A percentile compares a stretch with the other conserved stretches of the same genome.
Conservation (phyloP, 2,888 invertebrate genomes). For the Sericinus montela region DNA sequence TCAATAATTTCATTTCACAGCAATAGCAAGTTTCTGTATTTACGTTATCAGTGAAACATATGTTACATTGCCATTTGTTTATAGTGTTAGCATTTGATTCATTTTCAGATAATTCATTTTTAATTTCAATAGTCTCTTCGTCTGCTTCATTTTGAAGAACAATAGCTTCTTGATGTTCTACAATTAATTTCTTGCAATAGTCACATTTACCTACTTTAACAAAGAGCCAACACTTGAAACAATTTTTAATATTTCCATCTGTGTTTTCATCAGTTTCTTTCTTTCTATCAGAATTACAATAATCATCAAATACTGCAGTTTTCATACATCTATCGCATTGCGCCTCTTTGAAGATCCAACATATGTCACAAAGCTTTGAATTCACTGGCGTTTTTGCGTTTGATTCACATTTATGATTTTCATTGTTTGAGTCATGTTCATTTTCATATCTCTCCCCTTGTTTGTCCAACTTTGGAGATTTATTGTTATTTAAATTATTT, state of each 20-base stretch:
- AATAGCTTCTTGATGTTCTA: slow-evolving; percentile 1
- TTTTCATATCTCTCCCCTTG: background rate
- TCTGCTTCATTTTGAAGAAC: background rate
- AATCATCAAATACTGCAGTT: background rate
- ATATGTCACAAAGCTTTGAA: slow-evolving; percentile 24
- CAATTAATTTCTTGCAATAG: slow-evolving; percentile 33
- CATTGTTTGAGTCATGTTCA: background rate
- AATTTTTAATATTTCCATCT: slow-evolving; percentile 20
- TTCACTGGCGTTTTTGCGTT: background rate
- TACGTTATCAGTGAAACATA: slow-evolving; percentile 40
- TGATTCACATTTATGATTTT: background rate
- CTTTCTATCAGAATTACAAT: background rate
- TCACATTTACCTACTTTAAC: slow-evolving; percentile 34
- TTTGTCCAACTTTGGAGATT: background rate
- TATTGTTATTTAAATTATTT: background rate
- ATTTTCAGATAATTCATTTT: background rate
- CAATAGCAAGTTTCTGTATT: slow-evolving; percentile 39
- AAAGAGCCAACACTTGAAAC: slow-evolving; percentile 48
- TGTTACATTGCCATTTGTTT: slow-evolving; percentile 42
- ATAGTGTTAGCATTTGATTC: background rate
- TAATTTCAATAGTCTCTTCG: background rate
- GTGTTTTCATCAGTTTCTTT: background rate
- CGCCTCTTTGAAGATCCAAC: slow-evolving; percentile 35
- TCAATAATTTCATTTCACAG: slow-evolving; percentile 35
- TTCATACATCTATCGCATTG: slow-evolving; percentile 28